phyloP scores from a whole-genome alignment of 2,113 vertebrate species.

The Delphinus delphis region DNA sequence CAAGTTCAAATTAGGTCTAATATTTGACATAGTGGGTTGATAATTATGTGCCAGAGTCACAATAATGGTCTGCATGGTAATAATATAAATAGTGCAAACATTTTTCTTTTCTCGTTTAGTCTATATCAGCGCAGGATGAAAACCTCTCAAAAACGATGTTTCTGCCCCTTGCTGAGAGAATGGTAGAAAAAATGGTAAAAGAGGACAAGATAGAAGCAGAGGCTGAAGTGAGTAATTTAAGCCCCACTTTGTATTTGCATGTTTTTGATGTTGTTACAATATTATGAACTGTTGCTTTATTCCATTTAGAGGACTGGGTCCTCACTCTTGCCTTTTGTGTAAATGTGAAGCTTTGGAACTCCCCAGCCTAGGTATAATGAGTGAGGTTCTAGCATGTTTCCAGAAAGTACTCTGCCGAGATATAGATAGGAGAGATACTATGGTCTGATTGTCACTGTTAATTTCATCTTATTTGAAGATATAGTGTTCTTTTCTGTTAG shows the following conservation, averaged over 20 bases:
- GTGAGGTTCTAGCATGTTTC: background rate
- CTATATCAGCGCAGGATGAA: conserved; percentile 97
- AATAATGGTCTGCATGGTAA: background rate
- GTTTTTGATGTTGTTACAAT: background rate
- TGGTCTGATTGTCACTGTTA: background rate
- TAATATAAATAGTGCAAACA: background rate
- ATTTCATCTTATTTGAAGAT: conserved; percentile 16
- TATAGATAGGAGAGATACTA: background rate
- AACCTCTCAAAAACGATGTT: conserved; percentile 98
- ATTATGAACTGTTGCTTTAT: background rate
- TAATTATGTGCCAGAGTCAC: background rate
- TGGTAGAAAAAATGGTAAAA: conserved; percentile 99
- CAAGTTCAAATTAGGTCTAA: background rate
- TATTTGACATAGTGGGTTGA: background rate
- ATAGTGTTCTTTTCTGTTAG: conserved; percentile 42
- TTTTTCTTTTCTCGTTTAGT: conserved; percentile 84
- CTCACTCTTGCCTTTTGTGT: background rate
- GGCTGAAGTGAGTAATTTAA: conserved; percentile 91
- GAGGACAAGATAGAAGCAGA: conserved; percentile 99
- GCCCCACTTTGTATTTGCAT: background rate
- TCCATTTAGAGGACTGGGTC: background rate
- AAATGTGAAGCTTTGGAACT: background rate
- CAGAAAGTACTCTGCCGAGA: background rate
- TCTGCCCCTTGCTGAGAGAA: conserved; percentile 96
- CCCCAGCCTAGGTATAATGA: background rate